Evolutionary conservation across 2,888 invertebrate genomes (phyloP), one percentile per base, ranked within the genome.

Genomic region (Tiliacea aurago): DNA sequence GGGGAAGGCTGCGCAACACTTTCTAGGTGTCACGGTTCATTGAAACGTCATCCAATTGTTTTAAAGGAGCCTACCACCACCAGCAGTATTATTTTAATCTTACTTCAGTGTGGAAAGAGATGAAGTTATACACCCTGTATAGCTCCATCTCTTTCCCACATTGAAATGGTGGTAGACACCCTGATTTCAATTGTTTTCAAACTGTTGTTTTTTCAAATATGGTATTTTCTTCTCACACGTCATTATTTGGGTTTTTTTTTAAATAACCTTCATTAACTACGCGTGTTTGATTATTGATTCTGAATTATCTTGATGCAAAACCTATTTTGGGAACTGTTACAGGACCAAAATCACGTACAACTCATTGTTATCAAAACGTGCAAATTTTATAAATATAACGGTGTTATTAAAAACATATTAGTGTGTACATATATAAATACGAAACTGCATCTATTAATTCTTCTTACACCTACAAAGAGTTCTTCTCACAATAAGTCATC

Each of bases 1-100:
- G 79, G 77, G 80, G 83, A 78, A 72, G 80, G 78, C 70, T 37
- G 33, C 4, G 2, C 67, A 2, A 56, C 76, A 75, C 68, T 59
- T 15, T 76, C 49, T 13, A 58, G 20, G 13, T 58, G 56, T 37
- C 74, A 77, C 43, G 20, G 23, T 66, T 66, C 56, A 59, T 67
- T 20, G 0, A 1, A 37, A 45, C 5, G 18, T 45, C 18, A 45
- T 13, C 20, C 28, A 7, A 41, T 20, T 15, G 43, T 74, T 74
- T 58, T 43, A 41, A 37, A 10, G 20, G 18, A 11, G 18, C 23
- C 43, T 4, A 4, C 23, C 6, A 18, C 7, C 43, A 18, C 7
- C 0, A 62, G 23, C 20, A 43, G 11, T 18, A 18, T 62, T 18
- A 18, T 43, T 62, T 23, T 45, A 11, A 43, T 23, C 15, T 11